Percentiles rank a stretch among this genome's conserved stretches.
Evolutionary conservation across 2,888 invertebrate species (phyloP).

Genomic region (Torymus auratus): DNA sequence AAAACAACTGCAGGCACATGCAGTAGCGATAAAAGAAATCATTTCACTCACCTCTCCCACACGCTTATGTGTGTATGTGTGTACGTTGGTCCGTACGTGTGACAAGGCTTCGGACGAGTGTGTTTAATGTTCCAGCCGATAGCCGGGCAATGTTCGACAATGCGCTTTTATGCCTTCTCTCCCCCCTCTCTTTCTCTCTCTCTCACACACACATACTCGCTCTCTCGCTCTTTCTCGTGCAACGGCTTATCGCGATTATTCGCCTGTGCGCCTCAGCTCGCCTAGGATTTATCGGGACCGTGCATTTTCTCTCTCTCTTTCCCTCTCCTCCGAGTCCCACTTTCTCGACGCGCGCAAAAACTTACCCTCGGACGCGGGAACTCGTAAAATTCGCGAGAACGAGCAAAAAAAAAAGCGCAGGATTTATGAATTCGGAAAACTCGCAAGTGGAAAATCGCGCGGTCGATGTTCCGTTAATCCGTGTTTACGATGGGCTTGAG

Average conservation of each 20-base stretch:
- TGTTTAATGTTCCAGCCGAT: slow-evolving; percentile 10
- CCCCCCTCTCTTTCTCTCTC: too few relatives aligned
- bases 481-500: slow-evolving; percentile 7
- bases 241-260: slow-evolving; percentile 46
- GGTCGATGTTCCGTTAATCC: slow-evolving; percentile 16
- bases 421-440: slow-evolving; percentile 45
- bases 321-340: slow-evolving; percentile 25
- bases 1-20: too few relatives aligned
- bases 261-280: slow-evolving; percentile 1
- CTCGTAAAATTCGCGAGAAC: slow-evolving; percentile 7
- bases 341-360: slow-evolving; percentile 24
- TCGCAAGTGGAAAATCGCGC: slow-evolving; percentile 30
- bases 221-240: slow-evolving; percentile 12
- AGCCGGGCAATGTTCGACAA: slow-evolving; percentile 40
- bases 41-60: slow-evolving; percentile 27
- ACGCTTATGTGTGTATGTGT: too few relatives aligned
- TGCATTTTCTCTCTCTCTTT: background rate
- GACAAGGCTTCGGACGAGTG: slow-evolving; percentile 11
- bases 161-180: slow-evolving; percentile 34
- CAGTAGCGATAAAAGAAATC: slow-evolving; percentile 3
- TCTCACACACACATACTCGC: too few relatives aligned
- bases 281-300: slow-evolving; percentile 39
- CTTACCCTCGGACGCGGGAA: background rate
- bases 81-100: background rate
- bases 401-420: background rate